Conservation (phyloP, 2,888 invertebrate genomes). For the Drosophila testacea region DNA sequence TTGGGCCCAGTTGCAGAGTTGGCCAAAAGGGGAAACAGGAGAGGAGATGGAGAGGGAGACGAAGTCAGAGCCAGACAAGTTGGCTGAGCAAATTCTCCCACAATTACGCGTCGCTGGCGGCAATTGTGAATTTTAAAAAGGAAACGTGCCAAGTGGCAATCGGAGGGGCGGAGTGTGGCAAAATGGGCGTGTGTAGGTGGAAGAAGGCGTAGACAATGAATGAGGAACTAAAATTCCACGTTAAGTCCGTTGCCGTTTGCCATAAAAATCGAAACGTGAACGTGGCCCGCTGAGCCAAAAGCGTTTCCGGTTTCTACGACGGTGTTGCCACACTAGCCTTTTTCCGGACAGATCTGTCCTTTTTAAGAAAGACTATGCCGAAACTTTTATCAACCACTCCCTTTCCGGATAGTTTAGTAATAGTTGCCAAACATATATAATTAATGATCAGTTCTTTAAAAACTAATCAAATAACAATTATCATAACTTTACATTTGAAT, state of each 20-base stretch:
- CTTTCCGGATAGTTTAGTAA: too few relatives aligned
- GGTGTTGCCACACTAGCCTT: too few relatives aligned
- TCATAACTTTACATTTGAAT: too few relatives aligned
- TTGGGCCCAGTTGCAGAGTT: conserved; percentile 39
- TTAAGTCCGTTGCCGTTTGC: conserved; percentile 43
- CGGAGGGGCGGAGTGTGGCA: conserved; percentile 2
- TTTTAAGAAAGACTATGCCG: too few relatives aligned
- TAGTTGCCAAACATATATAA: too few relatives aligned
- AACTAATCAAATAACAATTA: too few relatives aligned
- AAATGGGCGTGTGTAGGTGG: conserved; percentile 23
- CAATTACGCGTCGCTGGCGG: conserved; percentile 78
- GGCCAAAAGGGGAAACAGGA: conserved; percentile 4
- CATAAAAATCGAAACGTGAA: conserved; percentile 82
- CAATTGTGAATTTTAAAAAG: conserved; percentile 84
- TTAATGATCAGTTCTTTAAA: too few relatives aligned
- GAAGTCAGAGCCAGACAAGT: conserved; percentile 65
- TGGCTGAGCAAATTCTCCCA: conserved; percentile 78
- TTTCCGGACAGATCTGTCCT: too few relatives aligned
- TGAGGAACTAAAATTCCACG: conserved; percentile 73
- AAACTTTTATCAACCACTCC: too few relatives aligned
- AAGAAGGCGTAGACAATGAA: conserved; percentile 62
- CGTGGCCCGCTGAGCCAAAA: conserved; percentile 71
- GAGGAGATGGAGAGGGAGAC: conserved; percentile 10
- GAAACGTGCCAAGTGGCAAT: conserved; percentile 75
- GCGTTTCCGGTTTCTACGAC: conserved; percentile 53